Percentiles rank a stretch among this genome's conserved stretches.
Evolutionary conservation across 2,113 vertebrate species (phyloP).

Genomic region (Odocoileus virginianus): DNA sequence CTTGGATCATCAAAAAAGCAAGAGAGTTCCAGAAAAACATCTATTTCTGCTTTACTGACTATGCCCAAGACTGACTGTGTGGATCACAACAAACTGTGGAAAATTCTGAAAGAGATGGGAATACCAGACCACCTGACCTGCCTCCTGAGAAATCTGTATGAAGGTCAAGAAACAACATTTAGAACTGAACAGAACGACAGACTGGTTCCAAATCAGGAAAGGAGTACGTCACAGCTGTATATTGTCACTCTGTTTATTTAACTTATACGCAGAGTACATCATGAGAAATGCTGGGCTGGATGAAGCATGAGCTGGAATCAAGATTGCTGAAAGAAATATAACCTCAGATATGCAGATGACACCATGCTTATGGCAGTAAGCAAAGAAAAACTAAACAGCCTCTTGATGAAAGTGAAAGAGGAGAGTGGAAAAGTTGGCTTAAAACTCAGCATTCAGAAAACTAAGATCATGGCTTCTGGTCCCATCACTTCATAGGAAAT

Average conservation of each 20-base stretch:
- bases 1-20: neutral
- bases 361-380: neutral
- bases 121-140: neutral
- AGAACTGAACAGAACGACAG: accelerated
- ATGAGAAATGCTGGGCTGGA: neutral
- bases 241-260: neutral
- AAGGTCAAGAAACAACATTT: neutral
- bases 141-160: neutral
- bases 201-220: neutral
- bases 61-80: neutral
- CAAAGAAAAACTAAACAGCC: neutral
- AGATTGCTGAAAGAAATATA: neutral
- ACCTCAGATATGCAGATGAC: neutral
- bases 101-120: neutral
- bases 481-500: neutral
- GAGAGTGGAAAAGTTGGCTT: neutral
- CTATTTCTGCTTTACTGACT: neutral
- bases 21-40: neutral
- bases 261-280: neutral
- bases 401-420: neutral
- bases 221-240: neutral
- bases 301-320: neutral
- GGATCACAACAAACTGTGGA: neutral
- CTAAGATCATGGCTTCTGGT: neutral
- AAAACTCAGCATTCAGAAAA: neutral